Evolutionary conservation across 1,140 invertebrate species (phyloP).

Genomic region (Leptopilina clavipes): DNA sequence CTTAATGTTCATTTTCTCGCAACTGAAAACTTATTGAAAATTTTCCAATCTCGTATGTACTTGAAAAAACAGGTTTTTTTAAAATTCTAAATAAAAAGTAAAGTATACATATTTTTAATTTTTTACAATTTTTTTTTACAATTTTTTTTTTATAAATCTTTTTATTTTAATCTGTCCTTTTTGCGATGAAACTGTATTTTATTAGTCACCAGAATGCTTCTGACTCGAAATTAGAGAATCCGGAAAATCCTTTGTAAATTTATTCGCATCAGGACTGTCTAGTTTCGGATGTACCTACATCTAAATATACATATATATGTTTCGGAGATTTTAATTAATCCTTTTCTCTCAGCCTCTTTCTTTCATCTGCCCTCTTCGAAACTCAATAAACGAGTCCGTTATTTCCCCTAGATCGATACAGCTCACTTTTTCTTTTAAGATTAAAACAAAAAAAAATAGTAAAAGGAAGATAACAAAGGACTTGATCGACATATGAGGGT

Average conservation of each 20-base stretch:
- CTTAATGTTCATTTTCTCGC: not conserved
- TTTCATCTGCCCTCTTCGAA: slow-evolving; percentile 21
- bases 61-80: too few species aligned
- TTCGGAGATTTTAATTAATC: slow-evolving; percentile 17
- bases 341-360: slow-evolving; percentile 13
- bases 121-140: too few species aligned
- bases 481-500: slow-evolving; percentile 34
- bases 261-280: not conserved
- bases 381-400: slow-evolving; percentile 27
- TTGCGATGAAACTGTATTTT: too few species aligned
- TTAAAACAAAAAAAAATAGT: not conserved
- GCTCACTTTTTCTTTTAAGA: not conserved
- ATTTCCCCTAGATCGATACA: not conserved
- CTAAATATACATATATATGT: not conserved
- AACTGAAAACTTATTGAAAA: not conserved
- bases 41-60: not conserved
- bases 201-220: not conserved
- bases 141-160: too few species aligned
- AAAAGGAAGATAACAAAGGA: not conserved
- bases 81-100: too few species aligned
- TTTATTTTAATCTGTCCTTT: too few species aligned
- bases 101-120: too few species aligned
- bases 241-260: not conserved
- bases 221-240: not conserved
- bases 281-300: not conserved